Conservation (phyloP, 1,140 invertebrate genomes). For the Zaprionus lachaisei region DNA sequence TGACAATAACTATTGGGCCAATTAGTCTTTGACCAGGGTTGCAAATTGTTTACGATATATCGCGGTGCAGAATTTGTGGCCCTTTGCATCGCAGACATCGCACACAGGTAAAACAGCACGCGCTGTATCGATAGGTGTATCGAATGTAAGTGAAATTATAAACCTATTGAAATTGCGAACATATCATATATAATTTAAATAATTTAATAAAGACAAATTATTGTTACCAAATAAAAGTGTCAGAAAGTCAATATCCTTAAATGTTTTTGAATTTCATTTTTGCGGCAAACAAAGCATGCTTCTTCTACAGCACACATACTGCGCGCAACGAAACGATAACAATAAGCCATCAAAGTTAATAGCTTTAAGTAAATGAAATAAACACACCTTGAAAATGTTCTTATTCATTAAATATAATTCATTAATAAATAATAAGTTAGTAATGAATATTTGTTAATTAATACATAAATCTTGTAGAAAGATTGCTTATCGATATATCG, state of each 20-base stretch:
- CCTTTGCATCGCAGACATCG: neutral
- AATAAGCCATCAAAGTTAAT: neutral
- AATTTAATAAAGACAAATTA: neutral
- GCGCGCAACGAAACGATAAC: neutral
- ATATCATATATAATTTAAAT: neutral
- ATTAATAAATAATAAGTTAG: neutral
- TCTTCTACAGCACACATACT: slow-evolving; percentile 1
- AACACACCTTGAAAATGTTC: neutral
- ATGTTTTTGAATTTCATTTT: neutral
- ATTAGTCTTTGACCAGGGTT: slow-evolving; percentile 24
- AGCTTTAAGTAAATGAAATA: neutral
- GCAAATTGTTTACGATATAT: slow-evolving; percentile 32
- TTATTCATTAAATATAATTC: neutral
- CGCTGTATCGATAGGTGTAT: slow-evolving; percentile 5
- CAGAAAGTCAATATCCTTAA: neutral
- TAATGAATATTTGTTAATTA: neutral
- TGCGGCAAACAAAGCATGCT: neutral
- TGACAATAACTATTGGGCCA: slow-evolving; percentile 20
- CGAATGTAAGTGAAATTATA: neutral
- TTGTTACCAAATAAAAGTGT: neutral
- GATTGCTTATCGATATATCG: neutral
- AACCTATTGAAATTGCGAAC: neutral
- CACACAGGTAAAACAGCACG: neutral
- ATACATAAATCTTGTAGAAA: neutral
- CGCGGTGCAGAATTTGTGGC: neutral